Evolutionary conservation across 2,113 vertebrate species (phyloP).

Genomic region (Hypocryptadius cinnamomeus): DNA sequence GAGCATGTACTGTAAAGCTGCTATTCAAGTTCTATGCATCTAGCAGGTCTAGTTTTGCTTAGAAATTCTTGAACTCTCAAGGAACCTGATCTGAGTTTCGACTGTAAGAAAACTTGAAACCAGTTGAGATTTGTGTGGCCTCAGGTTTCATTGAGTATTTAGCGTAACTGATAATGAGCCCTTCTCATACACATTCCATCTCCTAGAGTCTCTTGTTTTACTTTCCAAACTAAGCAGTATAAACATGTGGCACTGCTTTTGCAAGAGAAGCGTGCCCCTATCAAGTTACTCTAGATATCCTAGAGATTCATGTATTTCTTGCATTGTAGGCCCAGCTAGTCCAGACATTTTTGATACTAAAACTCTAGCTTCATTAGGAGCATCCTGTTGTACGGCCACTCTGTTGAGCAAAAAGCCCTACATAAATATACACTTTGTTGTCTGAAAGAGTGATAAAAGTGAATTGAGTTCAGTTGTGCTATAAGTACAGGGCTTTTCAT

Average conservation of each 20-base stretch:
- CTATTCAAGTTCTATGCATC: background rate
- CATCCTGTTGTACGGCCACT: background rate
- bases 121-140: background rate
- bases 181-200: background rate
- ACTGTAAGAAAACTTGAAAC: slow-evolving; percentile 16
- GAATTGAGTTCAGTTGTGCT: background rate
- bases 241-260: background rate
- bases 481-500: background rate
- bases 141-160: slow-evolving; percentile 9
- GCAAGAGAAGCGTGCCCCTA: background rate
- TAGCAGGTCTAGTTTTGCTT: slow-evolving; percentile 14
- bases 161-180: background rate
- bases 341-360: background rate
- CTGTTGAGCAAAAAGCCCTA: background rate
- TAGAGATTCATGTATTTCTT: background rate
- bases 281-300: background rate
- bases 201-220: background rate
- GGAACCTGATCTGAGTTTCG: slow-evolving; percentile 8
- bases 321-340: background rate
- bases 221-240: background rate
- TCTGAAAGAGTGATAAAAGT: background rate
- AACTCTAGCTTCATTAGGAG: background rate
- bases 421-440: background rate
- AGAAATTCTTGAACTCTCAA: slow-evolving; percentile 21
- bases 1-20: background rate